Evolutionary conservation across 2,888 invertebrate genomes (phyloP).

Genomic region (Lasioglossum villosulum): DNA sequence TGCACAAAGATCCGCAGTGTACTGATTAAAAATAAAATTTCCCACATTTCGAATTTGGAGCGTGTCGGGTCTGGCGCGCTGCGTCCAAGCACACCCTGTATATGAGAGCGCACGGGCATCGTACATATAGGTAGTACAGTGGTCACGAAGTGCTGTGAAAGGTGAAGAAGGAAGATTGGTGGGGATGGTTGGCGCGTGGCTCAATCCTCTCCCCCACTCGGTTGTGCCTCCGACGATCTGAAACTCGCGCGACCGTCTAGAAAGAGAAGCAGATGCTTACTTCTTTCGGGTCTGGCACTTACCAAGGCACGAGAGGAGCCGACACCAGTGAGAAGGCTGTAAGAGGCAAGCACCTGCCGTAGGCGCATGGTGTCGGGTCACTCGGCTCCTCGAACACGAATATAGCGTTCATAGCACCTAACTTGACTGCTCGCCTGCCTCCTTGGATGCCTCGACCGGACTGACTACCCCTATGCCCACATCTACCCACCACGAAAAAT

Average conservation of each 20-base stretch:
- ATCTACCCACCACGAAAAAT: constrained; percentile 71
- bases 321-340: constrained; percentile 72
- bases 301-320: constrained; percentile 70
- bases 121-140: constrained; percentile 6
- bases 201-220: constrained; percentile 65
- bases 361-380: constrained; percentile 70
- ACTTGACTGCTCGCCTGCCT: constrained; percentile 47
- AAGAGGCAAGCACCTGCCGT: constrained; percentile 79
- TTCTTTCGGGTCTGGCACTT: constrained; percentile 70
- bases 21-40: background rate
- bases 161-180: constrained; percentile 60
- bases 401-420: constrained; percentile 66
- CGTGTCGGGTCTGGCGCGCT: background rate
- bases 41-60: background rate
- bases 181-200: constrained; percentile 82
- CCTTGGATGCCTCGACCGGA: constrained; percentile 27
- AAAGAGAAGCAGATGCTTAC: constrained; percentile 69
- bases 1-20: too few relatives aligned
- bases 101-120: background rate
- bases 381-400: constrained; percentile 61
- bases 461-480: constrained; percentile 78
- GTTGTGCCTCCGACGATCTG: constrained; percentile 50
- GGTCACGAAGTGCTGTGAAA: constrained; percentile 25
- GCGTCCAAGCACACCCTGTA: background rate
- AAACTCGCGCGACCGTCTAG: constrained; percentile 60